Evolutionary conservation across 2,888 invertebrate species (phyloP).

Genomic region (Lamproptera curius): DNA sequence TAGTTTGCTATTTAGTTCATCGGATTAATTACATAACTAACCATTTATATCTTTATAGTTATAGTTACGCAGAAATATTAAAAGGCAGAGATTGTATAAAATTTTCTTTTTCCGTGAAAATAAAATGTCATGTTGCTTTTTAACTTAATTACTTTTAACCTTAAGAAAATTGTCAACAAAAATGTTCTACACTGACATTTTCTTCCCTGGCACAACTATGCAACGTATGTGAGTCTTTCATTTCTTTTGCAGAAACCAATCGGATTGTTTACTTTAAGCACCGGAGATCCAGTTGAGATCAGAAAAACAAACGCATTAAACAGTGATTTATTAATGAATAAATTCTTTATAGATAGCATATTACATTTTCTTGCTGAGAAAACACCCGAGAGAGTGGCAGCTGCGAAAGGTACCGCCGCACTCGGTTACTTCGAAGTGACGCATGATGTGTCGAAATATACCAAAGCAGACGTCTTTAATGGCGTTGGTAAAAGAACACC

Average conservation of each 20-base stretch:
- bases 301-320: constrained; percentile 86
- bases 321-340: constrained; percentile 59
- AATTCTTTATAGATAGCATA: constrained; percentile 42
- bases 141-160: too few relatives aligned
- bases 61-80: too few relatives aligned
- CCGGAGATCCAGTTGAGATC: constrained; percentile 86
- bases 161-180: too few relatives aligned
- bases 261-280: constrained; percentile 82
- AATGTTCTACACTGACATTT: too few relatives aligned
- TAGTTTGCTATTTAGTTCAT: too few relatives aligned
- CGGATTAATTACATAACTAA: too few relatives aligned
- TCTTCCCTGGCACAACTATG: too few relatives aligned
- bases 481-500: constrained; percentile 86
- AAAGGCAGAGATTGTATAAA: too few relatives aligned
- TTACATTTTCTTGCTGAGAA: constrained; percentile 89
- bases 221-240: too few relatives aligned
- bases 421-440: constrained; percentile 91
- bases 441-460: constrained; percentile 86
- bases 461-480: constrained; percentile 85
- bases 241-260: constrained; percentile 59
- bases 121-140: too few relatives aligned
- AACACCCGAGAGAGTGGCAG: constrained; percentile 94
- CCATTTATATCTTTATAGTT: too few relatives aligned
- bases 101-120: too few relatives aligned
- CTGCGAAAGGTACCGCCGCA: constrained; percentile 94